Percentiles rank a stretch among this genome's conserved stretches.
phyloP scores from a whole-genome alignment of 2,888 invertebrate genomes.

The Peribatodes rhomboidaria region DNA sequence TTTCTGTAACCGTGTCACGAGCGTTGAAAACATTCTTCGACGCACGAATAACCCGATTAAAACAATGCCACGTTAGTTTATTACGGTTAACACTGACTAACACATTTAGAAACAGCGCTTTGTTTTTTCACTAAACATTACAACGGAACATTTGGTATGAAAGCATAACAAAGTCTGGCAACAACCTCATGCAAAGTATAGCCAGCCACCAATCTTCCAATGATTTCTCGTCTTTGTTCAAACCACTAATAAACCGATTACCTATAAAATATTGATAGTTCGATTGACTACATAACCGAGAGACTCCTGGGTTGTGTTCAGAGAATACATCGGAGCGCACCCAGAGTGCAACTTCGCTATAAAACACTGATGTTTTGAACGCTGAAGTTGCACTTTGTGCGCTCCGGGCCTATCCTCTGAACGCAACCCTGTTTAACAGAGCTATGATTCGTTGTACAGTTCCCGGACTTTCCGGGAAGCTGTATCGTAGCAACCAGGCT shows the following conservation, averaged over 20 bases:
- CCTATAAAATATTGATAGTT: too few relatives aligned
- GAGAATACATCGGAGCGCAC: too few relatives aligned
- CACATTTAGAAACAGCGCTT: constrained; percentile 26
- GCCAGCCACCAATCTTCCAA: too few relatives aligned
- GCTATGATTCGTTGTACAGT: not conserved
- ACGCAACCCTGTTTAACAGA: not conserved
- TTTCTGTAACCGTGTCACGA: constrained; percentile 40
- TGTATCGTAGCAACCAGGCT: constrained; percentile 57
- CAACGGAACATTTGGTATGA: not conserved
- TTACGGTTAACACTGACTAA: constrained; percentile 30
- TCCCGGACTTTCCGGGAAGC: constrained; percentile 42
- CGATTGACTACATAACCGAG: too few relatives aligned
- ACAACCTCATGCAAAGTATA: too few relatives aligned
- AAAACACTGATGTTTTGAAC: too few relatives aligned
- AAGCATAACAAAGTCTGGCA: not conserved
- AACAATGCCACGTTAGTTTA: constrained; percentile 37
- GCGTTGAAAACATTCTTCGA: constrained; percentile 22
- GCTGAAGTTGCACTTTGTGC: too few relatives aligned
- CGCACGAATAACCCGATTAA: constrained; percentile 33
- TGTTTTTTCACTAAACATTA: not conserved
- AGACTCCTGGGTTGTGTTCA: too few relatives aligned
- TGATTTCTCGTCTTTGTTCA: too few relatives aligned
- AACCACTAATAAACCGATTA: too few relatives aligned
- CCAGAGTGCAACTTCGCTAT: too few relatives aligned
- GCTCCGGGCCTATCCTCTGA: too few relatives aligned